Evolutionary conservation across 64 coral and sea anemone genomes (phyloP), one percentile per base, ranked within the genome.

Genomic region (Orbicella faveolata): DNA sequence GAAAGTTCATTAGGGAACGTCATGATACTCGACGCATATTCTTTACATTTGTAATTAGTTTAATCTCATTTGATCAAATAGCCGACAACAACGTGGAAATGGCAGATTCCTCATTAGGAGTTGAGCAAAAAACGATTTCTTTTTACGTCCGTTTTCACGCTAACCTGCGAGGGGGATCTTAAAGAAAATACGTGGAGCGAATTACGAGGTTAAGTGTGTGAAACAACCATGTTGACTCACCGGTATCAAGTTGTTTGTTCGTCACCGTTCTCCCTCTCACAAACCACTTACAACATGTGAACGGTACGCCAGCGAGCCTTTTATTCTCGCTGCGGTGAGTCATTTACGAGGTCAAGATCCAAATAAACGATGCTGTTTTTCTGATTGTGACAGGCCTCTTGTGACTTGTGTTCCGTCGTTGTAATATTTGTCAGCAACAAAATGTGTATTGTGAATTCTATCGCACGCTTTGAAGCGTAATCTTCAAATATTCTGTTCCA

Each of bases 41-140:
- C 95, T 97, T 97, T 96, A 93, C 95, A 93, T 91, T 96, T 91
- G 83, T 88, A 97, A 97, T 97, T 97, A 97, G 80, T 75, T 70
- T 97, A 97, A 93, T 97, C 95, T 94, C 84, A 75, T 97, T 91
- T 97, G 92, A 94, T 97, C 95, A 94, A 94, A 90, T 84, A 97
- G 81, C 91, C 88, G 90, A 97, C 92, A 97, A 94, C 92, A 88
- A 83, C 88, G 91, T 84, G 88, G 91, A 97, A 88, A 91, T 95
- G 85, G 92, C 88, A 97, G 87, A 75, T 75, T 75, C 20, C 78
- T 97, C 64, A 94, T 97, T 93, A 93, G 66, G 63, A 20, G 35
- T 2, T 13, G 17, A 14, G 17, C 33, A 77, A 78, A 77, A 75
- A 37, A 34, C 33, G 20, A 57, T 61, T 63, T 37, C n/a, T 75